These are phyloP conservation scores for Meta bourneti DNA, from an alignment of 2,888 invertebrate species.

Conservation along the genomic window DNA sequence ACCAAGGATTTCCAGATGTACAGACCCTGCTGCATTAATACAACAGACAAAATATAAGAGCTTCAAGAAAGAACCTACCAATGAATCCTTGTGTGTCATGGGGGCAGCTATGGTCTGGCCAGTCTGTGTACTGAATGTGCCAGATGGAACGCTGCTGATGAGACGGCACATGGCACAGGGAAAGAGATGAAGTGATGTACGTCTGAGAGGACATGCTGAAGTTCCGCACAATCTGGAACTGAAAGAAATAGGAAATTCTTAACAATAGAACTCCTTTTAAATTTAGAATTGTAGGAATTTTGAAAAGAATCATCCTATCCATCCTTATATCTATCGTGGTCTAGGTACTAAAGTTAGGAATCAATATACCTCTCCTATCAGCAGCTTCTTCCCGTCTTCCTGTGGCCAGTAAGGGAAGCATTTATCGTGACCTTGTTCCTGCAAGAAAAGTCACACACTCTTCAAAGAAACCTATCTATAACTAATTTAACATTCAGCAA, in stretches of 20 bases:
- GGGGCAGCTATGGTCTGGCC: constrained; percentile 87
- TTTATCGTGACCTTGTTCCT: constrained; percentile 81
- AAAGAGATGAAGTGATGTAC: constrained; percentile 81
- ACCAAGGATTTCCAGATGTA: no score
- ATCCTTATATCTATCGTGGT: no score
- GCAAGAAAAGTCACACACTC: constrained; percentile 48
- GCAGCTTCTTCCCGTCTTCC: constrained; percentile 80
- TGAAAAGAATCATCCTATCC: no score
- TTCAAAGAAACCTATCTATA: background rate
- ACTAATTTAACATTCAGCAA: background rate
- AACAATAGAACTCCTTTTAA: no score
- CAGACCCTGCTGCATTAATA: no score
- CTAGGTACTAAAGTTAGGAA: no score
- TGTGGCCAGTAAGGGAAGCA: constrained; percentile 82
- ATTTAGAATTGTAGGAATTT: no score
- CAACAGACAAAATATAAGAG: no score
- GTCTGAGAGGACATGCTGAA: constrained; percentile 81
- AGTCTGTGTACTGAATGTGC: constrained; percentile 91
- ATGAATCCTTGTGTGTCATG: constrained; percentile 86
- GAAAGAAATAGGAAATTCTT: background rate
- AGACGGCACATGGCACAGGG: constrained; percentile 80
- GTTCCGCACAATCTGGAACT: constrained; percentile 84
- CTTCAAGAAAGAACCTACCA: constrained; percentile 80
- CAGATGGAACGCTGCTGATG: constrained; percentile 83
- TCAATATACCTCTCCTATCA: constrained; percentile 80